These are phyloP conservation scores for Pogonomyrmex barbatus DNA, from an alignment of 1,140 invertebrate species.

Conservation along the genomic window DNA sequence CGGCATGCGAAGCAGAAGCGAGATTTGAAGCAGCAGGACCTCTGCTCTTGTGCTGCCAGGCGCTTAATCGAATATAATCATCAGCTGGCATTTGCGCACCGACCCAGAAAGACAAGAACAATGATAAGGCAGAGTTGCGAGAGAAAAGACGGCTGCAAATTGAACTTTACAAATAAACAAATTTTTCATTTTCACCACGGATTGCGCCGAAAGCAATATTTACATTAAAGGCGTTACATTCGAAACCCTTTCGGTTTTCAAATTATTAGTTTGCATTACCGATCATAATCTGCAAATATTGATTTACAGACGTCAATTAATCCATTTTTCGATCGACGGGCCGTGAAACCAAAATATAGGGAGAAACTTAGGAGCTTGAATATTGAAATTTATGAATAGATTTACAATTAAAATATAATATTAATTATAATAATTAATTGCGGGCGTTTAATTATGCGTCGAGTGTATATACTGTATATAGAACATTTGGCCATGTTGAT, in stretches of 20 bases:
- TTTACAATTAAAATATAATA: slow-evolving; percentile 12
- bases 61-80: slow-evolving; percentile 27
- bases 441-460: neutral
- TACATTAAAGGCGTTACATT: no score
- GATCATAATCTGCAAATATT: neutral
- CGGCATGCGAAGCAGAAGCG: slow-evolving; percentile 7
- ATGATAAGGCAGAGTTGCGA: slow-evolving; percentile 19
- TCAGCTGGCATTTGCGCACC: neutral
- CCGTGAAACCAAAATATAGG: neutral
- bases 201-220: neutral
- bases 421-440: neutral
- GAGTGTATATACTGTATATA: no score
- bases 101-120: slow-evolving; percentile 32
- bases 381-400: slow-evolving; percentile 4
- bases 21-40: slow-evolving; percentile 34
- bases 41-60: neutral
- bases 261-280: neutral
- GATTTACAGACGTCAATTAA: neutral
- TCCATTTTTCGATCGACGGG: neutral
- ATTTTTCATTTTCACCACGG: neutral
- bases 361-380: neutral
- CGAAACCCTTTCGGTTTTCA: neutral
- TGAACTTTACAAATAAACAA: slow-evolving; percentile 16
- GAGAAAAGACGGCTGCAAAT: neutral
- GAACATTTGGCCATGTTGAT: neutral